These are phyloP conservation scores for Scaptomyza flava DNA, from an alignment of 2,888 invertebrate species.

Conservation along the genomic window DNA sequence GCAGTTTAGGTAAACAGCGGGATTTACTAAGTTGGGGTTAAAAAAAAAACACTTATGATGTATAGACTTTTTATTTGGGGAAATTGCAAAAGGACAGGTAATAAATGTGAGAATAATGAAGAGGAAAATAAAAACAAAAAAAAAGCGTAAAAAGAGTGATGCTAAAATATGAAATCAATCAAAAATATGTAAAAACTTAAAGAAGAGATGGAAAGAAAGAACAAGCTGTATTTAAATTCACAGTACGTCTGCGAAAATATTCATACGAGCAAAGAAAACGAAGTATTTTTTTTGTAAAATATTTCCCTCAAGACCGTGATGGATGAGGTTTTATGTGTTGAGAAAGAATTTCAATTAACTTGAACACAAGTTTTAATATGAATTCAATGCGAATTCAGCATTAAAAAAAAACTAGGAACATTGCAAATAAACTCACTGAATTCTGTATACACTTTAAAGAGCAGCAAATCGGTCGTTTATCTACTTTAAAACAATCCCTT, in stretches of 20 bases:
- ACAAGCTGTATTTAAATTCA: neutral
- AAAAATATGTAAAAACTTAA: too few species aligned
- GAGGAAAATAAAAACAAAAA: neutral
- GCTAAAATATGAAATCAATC: too few species aligned
- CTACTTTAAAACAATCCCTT: neutral
- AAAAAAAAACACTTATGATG: slow-evolving; percentile 13
- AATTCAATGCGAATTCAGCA: too few species aligned
- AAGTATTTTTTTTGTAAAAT: neutral
- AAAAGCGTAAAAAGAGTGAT: neutral
- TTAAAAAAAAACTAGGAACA: too few species aligned
- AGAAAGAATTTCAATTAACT: neutral
- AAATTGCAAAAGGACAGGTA: neutral
- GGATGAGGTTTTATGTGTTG: neutral
- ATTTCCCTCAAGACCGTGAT: neutral
- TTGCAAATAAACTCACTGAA: neutral
- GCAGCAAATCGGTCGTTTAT: neutral
- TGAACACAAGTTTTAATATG: neutral
- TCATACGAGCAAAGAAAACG: neutral
- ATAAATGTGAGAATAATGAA: neutral
- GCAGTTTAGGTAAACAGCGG: slow-evolving; percentile 42
- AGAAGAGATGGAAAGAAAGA: neutral
- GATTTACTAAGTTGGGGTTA: slow-evolving; percentile 19
- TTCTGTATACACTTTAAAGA: neutral
- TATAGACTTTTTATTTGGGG: slow-evolving; percentile 38
- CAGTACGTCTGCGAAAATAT: neutral